Percentiles rank a stretch among this genome's conserved stretches.
Evolutionary conservation across 92 coral and sea anemone genomes (phyloP).

Genomic region (Zoanthus gigantus): DNA sequence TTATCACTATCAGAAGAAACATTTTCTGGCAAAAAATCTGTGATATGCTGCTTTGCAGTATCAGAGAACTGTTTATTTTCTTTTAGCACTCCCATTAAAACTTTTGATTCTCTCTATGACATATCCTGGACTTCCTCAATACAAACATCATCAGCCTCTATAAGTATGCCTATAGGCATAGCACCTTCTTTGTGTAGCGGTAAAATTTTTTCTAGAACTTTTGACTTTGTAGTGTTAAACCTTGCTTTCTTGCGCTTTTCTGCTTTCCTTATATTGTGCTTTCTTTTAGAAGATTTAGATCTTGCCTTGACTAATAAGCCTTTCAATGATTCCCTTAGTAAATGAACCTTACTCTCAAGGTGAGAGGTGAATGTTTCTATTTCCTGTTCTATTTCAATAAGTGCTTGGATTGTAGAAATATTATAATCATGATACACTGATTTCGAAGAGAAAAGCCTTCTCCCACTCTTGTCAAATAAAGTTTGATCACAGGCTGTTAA

Average conservation of each 20-base stretch:
- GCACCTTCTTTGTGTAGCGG: background rate
- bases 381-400: slow-evolving; percentile 3
- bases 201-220: background rate
- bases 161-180: too few species aligned
- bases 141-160: too few species aligned
- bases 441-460: background rate
- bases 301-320: background rate
- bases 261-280: background rate
- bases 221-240: background rate
- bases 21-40: background rate
- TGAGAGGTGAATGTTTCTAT: too few species aligned
- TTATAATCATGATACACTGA: slow-evolving; percentile 31
- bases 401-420: slow-evolving; percentile 31
- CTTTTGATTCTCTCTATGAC: background rate
- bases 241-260: too few species aligned
- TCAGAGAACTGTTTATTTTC: background rate
- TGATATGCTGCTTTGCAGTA: background rate
- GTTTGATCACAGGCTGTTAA: slow-evolving; percentile 21
- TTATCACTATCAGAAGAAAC: background rate
- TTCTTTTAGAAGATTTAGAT: background rate
- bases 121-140: too few species aligned
- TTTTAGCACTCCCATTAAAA: background rate
- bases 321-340: background rate
- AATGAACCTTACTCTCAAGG: background rate
- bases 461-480: slow-evolving; percentile 30